Evolutionary conservation across 2,888 invertebrate species (phyloP).

Genomic region (Nephrotoma appendiculata): DNA sequence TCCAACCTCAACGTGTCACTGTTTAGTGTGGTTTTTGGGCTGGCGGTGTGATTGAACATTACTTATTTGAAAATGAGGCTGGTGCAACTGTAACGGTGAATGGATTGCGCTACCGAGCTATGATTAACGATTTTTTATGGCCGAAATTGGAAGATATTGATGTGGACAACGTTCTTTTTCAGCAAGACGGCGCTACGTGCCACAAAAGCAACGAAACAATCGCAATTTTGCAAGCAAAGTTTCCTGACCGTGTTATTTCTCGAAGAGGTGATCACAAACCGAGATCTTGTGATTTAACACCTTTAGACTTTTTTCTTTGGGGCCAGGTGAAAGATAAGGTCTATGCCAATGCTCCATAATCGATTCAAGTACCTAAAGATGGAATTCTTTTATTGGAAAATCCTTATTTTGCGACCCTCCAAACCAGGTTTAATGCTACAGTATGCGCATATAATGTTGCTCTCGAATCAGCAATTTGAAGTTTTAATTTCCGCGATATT

Average conservation of each 20-base stretch:
- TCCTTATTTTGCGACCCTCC: too few species aligned
- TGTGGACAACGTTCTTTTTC: conserved; percentile 3
- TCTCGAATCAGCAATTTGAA: too few species aligned
- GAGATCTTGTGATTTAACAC: too few species aligned
- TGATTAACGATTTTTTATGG: conserved; percentile 5
- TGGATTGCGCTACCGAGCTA: not conserved
- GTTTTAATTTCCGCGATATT: too few species aligned
- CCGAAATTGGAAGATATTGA: conserved; percentile 3
- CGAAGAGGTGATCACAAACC: not conserved
- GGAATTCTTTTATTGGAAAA: too few species aligned
- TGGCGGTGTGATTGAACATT: not conserved
- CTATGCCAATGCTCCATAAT: too few species aligned
- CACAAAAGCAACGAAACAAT: conserved; percentile 4
- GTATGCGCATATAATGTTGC: too few species aligned
- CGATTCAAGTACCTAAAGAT: too few species aligned
- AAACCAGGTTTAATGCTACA: too few species aligned
- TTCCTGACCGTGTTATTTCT: not conserved
- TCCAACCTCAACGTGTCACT: conserved; percentile 5
- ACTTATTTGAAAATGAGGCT: not conserved
- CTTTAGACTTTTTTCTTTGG: too few species aligned
- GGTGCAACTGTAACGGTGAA: not conserved
- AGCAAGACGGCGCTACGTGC: conserved; percentile 6
- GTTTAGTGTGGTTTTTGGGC: conserved; percentile 6
- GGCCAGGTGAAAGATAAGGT: too few species aligned
- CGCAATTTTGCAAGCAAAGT: not conserved